Percentiles rank a stretch among this genome's conserved stretches.
Evolutionary conservation across 2,113 vertebrate species (phyloP).

Genomic region (Chitala chitala): DNA sequence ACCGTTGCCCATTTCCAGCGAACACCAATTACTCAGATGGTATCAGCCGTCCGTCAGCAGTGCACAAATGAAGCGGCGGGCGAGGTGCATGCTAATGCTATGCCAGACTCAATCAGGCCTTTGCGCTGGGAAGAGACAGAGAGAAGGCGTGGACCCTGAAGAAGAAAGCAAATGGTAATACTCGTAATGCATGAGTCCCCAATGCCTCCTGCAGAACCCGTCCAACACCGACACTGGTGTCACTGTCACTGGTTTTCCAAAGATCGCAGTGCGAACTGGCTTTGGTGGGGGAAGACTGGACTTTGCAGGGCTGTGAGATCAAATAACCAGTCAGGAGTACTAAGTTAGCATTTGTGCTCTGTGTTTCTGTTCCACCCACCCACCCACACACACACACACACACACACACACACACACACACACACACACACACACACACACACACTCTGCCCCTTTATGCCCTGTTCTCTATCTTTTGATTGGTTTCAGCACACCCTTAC

Average conservation of each 20-base stretch:
- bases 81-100: constrained; percentile 68
- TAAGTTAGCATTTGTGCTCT: background rate
- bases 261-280: background rate
- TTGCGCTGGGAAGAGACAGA: constrained; percentile 51
- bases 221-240: background rate
- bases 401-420: background rate
- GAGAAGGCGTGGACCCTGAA: constrained; percentile 28
- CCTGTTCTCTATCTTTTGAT: background rate
- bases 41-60: constrained; percentile 67
- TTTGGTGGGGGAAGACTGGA: background rate
- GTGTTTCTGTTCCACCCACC: too few relatives aligned
- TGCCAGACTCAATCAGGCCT: constrained; percentile 63
- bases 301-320: background rate
- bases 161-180: constrained; percentile 61
- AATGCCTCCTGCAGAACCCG: too few relatives aligned
- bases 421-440: background rate
- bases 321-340: background rate
- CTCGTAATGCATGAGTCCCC: constrained; percentile 40
- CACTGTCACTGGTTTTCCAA: background rate
- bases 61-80: constrained; percentile 58
- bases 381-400: background rate
- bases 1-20: constrained; percentile 49
- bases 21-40: constrained; percentile 67
- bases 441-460: background rate
- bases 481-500: background rate